These are phyloP conservation scores for Zaprionus taronus DNA, from an alignment of 1,140 invertebrate species.

Conservation along the genomic window DNA sequence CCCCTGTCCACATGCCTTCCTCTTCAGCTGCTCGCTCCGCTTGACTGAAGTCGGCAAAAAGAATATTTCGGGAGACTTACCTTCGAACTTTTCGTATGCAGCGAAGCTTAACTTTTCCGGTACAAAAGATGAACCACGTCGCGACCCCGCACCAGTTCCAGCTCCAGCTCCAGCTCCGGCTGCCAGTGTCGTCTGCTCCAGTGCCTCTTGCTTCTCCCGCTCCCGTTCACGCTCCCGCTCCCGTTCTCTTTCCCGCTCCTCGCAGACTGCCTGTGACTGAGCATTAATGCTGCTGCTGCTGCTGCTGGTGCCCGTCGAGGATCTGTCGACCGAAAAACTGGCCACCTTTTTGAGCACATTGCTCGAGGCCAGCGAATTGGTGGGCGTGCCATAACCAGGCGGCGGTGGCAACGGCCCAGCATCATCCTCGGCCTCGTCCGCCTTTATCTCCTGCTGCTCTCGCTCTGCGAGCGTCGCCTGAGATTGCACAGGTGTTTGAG, in stretches of 20 bases:
- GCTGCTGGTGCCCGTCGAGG: conserved; percentile 57
- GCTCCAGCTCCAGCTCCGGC: conserved; percentile 44
- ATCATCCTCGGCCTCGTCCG: conserved; percentile 38
- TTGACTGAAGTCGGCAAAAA: conserved; percentile 27
- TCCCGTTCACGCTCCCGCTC: conserved; percentile 56
- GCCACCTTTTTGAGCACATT: conserved; percentile 93
- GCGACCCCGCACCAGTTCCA: conserved; percentile 55
- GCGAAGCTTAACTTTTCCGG: conserved; percentile 94
- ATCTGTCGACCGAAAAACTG: conserved; percentile 90
- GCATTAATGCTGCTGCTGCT: conserved; percentile 36
- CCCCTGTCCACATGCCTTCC: not conserved
- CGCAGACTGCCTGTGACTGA: conserved; percentile 31
- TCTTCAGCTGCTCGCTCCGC: conserved; percentile 6
- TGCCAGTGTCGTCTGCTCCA: conserved; percentile 15
- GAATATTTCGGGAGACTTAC: conserved; percentile 85
- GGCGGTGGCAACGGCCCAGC: conserved; percentile 50
- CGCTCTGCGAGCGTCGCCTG: conserved; percentile 46
- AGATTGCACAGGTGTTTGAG: conserved; percentile 84
- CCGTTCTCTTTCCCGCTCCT: conserved; percentile 35
- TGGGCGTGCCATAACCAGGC: conserved; percentile 84
- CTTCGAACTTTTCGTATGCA: conserved; percentile 95
- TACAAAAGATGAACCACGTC: conserved; percentile 89
- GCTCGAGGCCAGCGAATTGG: conserved; percentile 79
- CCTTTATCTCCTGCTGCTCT: not conserved
- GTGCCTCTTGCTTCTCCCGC: conserved; percentile 48